Evolutionary conservation across 1,140 invertebrate genomes (phyloP).

Genomic region (Drosophila parvula): DNA sequence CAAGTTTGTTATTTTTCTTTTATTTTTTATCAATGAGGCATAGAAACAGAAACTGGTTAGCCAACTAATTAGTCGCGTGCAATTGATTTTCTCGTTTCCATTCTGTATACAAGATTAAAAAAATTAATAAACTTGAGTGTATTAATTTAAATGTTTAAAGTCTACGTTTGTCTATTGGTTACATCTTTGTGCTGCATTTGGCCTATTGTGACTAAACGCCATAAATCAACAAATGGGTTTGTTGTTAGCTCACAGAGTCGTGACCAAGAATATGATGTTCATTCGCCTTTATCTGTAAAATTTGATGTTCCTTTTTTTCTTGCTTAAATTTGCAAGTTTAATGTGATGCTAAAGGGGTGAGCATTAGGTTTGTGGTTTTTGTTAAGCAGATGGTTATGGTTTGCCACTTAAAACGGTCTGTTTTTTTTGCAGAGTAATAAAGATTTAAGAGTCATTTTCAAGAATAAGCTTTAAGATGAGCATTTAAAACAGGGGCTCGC

Average conservation of each 20-base stretch:
- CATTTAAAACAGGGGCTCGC: no score
- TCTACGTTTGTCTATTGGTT: slow-evolving; percentile 4
- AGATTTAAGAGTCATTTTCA: not conserved
- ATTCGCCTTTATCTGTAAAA: slow-evolving; percentile 33
- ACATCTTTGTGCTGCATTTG: slow-evolving; percentile 15
- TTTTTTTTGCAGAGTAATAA: slow-evolving; percentile 16
- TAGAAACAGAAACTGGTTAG: slow-evolving; percentile 49
- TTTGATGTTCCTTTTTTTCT: slow-evolving; percentile 9
- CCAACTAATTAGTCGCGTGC: slow-evolving; percentile 61
- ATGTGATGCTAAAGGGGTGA: slow-evolving; percentile 34
- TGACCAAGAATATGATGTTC: slow-evolving; percentile 60
- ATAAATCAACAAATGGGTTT: slow-evolving; percentile 51
- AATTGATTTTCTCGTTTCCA: slow-evolving; percentile 41
- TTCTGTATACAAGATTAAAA: slow-evolving; percentile 9
- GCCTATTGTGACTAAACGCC: slow-evolving; percentile 47
- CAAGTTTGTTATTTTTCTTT: slow-evolving; percentile 7
- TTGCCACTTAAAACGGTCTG: slow-evolving; percentile 8
- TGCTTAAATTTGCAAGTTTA: slow-evolving; percentile 45
- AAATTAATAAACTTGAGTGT: slow-evolving; percentile 7
- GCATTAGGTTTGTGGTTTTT: slow-evolving; percentile 32
- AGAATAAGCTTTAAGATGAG: not conserved
- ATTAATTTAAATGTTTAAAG: slow-evolving; percentile 9
- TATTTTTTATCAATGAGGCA: slow-evolving; percentile 61
- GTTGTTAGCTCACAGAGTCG: slow-evolving; percentile 28
- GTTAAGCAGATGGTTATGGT: slow-evolving; percentile 14